Evolutionary conservation across 2,797 vertebrate genomes (phyloP).

Genomic region (Rhyacichthys aspro): DNA sequence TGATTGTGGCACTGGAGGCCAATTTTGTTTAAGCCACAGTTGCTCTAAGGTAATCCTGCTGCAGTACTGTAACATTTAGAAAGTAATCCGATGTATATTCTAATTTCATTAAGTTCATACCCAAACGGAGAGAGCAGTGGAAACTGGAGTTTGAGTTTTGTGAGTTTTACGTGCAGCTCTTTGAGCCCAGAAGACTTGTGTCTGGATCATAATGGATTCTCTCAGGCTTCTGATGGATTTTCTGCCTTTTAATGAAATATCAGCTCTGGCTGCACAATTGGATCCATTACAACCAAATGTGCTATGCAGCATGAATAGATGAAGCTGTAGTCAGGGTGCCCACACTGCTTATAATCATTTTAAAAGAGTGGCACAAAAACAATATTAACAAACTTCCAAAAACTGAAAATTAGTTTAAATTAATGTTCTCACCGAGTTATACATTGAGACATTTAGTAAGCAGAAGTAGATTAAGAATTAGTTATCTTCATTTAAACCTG

Average conservation of each 20-base stretch:
- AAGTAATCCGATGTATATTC: constrained; percentile 1
- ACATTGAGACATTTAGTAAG: no score
- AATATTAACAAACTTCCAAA: not conserved
- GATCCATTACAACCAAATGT: constrained; percentile 14
- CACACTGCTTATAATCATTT: constrained; percentile 5
- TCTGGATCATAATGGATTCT: constrained; percentile 17
- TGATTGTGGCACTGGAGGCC: not conserved
- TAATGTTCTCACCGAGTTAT: not conserved
- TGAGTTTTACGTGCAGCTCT: not conserved
- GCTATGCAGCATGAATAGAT: constrained; percentile 19
- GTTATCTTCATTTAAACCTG: no score
- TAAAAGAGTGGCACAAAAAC: not conserved
- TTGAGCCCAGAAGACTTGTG: not conserved
- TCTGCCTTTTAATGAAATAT: constrained; percentile 15
- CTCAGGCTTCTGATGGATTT: constrained; percentile 9
- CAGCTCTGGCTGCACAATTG: constrained; percentile 4
- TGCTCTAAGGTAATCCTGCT: not conserved
- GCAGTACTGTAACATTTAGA: not conserved
- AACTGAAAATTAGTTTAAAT: not conserved
- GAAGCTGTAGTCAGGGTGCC: not conserved
- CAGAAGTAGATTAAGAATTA: no score
- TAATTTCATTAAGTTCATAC: constrained; percentile 6
- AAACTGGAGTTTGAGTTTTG: not conserved
- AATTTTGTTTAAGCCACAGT: constrained; percentile 3
- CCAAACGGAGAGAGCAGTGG: not conserved